Evolutionary conservation across 2,888 invertebrate genomes (phyloP).

Genomic region (Polyploca ridens): DNA sequence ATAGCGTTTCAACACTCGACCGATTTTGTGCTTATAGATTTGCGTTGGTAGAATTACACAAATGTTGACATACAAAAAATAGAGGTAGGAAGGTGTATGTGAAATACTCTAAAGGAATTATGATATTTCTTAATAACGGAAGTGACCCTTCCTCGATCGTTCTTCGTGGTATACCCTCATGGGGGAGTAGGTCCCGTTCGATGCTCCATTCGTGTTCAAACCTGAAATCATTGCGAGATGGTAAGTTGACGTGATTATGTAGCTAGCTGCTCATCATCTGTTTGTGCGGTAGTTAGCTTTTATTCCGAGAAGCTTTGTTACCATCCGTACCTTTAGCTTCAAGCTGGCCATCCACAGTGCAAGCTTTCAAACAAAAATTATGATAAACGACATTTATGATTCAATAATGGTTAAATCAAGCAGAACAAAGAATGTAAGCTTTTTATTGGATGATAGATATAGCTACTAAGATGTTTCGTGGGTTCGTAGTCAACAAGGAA

Average conservation of each 20-base stretch:
- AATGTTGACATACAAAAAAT: background rate
- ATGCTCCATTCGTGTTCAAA: slow-evolving; percentile 84
- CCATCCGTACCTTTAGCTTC: slow-evolving; percentile 69
- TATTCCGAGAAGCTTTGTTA: no score
- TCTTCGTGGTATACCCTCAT: slow-evolving; percentile 93
- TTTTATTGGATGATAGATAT: no score
- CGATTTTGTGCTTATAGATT: no score
- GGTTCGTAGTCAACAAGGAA: no score
- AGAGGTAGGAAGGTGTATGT: background rate
- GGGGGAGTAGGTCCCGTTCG: slow-evolving; percentile 90
- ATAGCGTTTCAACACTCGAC: no score
- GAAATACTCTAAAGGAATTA: background rate
- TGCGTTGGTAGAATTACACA: no score
- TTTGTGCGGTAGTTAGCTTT: background rate
- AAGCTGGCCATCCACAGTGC: slow-evolving; percentile 79
- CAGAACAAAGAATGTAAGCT: background rate
- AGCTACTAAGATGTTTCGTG: no score
- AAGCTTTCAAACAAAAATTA: slow-evolving; percentile 61
- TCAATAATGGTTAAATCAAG: background rate
- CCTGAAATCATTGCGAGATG: slow-evolving; percentile 70
- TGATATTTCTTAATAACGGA: slow-evolving; percentile 86
- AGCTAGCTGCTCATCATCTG: background rate
- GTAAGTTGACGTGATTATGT: background rate
- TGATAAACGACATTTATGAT: slow-evolving; percentile 18
- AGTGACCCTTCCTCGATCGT: slow-evolving; percentile 91